Conservation (phyloP, 2,113 vertebrate species). For the Ceyx margarethae region DNA sequence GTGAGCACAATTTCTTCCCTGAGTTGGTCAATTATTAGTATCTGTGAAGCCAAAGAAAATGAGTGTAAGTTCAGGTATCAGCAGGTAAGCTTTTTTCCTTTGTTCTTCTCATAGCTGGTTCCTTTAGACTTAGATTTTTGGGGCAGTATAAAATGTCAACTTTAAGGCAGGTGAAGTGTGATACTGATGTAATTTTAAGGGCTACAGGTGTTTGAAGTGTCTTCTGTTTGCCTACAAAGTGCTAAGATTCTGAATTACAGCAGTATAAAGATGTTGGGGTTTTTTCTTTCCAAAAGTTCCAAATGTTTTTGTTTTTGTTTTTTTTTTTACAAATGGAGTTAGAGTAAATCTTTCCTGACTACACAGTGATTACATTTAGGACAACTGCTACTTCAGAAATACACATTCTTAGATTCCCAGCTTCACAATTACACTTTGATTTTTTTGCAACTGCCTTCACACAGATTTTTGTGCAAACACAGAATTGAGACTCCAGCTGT, state of each 20-base stretch:
- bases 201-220: background rate
- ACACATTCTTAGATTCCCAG: background rate
- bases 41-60: background rate
- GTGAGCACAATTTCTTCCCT: background rate
- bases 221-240: background rate
- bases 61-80: background rate
- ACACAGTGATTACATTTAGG: background rate
- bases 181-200: background rate
- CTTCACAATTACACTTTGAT: slow-evolving; percentile 26
- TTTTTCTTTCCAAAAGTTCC: background rate
- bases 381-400: slow-evolving; percentile 10
- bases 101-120: background rate
- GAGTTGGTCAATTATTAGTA: background rate
- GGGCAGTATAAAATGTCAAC: background rate
- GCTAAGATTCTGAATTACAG: background rate
- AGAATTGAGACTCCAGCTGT: background rate
- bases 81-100: background rate
- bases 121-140: background rate
- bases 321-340: background rate
- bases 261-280: background rate
- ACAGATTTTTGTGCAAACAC: background rate
- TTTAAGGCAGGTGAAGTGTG: background rate
- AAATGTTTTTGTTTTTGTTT: background rate
- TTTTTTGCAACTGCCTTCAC: background rate
- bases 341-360: slow-evolving; percentile 13